phyloP scores from a whole-genome alignment of 2,888 invertebrate genomes.

The Leptura quadrifasciata region DNA sequence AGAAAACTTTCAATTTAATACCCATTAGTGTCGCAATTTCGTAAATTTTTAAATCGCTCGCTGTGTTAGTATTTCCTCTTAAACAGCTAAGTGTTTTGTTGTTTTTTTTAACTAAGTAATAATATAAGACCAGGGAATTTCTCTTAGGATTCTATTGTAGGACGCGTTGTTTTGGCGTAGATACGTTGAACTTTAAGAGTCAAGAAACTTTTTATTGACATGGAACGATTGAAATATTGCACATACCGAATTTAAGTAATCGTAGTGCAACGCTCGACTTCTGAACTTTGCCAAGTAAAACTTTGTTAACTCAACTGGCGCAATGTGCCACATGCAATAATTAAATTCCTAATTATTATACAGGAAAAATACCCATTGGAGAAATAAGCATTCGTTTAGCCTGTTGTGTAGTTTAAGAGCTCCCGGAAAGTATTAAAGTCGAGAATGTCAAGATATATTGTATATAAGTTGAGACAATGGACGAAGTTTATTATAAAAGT shows the following conservation, averaged over 20 bases:
- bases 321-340: conserved; percentile 36
- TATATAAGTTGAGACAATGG: background rate
- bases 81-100: conserved; percentile 27
- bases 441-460: background rate
- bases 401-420: background rate
- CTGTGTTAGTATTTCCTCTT: conserved; percentile 27
- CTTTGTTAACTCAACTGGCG: conserved; percentile 41
- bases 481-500: background rate
- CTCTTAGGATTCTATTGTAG: conserved; percentile 26
- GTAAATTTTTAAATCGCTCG: conserved; percentile 26
- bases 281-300: conserved; percentile 51
- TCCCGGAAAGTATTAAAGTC: background rate
- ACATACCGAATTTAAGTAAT: conserved; percentile 57
- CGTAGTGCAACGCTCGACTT: conserved; percentile 50
- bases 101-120: conserved; percentile 14
- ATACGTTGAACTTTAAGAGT: conserved; percentile 59
- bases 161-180: conserved; percentile 47
- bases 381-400: background rate
- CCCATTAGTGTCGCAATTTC: conserved; percentile 19
- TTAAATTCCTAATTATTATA: conserved; percentile 34
- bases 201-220: conserved; percentile 63
- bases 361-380: conserved; percentile 8
- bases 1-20: conserved; percentile 26
- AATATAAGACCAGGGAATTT: conserved; percentile 28
- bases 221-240: conserved; percentile 53